Conservation (phyloP, 2,888 invertebrate species). For the Idaea dimidiata region DNA sequence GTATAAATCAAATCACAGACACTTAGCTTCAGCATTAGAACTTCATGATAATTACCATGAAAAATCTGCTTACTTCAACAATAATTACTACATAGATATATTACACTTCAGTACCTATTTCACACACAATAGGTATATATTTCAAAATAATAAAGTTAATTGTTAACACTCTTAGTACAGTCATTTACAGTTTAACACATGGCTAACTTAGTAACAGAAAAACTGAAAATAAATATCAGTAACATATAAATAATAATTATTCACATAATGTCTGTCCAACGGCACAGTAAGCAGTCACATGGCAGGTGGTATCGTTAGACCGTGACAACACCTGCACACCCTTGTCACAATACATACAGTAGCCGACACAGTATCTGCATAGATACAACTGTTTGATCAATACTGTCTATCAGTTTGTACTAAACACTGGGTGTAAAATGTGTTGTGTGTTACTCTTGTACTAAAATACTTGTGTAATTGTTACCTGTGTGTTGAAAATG, state of each 20-base stretch:
- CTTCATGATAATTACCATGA: not conserved
- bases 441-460: constrained; percentile 42
- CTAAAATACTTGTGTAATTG: constrained; percentile 29
- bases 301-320: constrained; percentile 69
- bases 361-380: constrained; percentile 47
- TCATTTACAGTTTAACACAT: not conserved
- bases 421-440: constrained; percentile 46
- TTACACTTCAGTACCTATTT: not conserved
- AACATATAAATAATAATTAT: constrained; percentile 8
- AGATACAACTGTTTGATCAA: constrained; percentile 76
- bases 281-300: constrained; percentile 37
- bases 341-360: constrained; percentile 48
- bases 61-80: not conserved
- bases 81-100: not conserved
- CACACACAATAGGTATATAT: constrained; percentile 2
- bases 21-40: not conserved
- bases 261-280: constrained; percentile 54
- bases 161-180: not conserved
- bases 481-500: constrained; percentile 51
- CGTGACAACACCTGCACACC: constrained; percentile 72
- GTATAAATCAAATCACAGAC: not conserved
- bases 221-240: constrained; percentile 13
- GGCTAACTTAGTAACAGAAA: not conserved
- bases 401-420: constrained; percentile 47
- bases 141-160: not conserved